Evolutionary conservation across 2,797 vertebrate species (phyloP).

Genomic region (Champsocephalus esox): DNA sequence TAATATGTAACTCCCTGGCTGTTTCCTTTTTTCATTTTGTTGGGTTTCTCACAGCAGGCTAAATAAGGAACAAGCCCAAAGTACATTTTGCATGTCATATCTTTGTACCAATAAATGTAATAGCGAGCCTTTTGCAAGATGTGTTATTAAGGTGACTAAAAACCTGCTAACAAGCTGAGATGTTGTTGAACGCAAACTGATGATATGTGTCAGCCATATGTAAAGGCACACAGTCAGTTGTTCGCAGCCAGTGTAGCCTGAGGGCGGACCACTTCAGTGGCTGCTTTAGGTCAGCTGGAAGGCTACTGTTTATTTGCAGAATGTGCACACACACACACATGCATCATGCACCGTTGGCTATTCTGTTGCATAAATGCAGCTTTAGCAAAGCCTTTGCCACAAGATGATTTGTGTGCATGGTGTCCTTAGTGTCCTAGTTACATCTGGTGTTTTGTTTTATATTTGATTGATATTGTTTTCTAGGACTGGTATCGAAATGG

Average conservation of each 20-base stretch:
- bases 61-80: neutral
- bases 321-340: neutral
- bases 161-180: conserved; percentile 1
- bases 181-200: neutral
- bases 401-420: neutral
- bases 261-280: conserved; percentile 6
- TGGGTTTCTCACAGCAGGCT: neutral
- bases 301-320: neutral
- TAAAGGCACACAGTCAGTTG: conserved; percentile 1
- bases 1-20: too few relatives aligned
- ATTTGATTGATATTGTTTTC: neutral
- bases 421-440: neutral
- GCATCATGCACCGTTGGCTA: neutral
- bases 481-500: neutral
- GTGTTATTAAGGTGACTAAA: conserved; percentile 4
- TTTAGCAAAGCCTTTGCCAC: neutral
- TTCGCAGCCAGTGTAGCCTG: conserved; percentile 7
- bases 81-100: neutral
- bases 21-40: neutral
- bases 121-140: neutral
- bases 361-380: neutral
- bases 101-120: neutral
- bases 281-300: conserved; percentile 7
- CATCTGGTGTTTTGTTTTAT: neutral
- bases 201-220: conserved; percentile 6